Evolutionary conservation across 2,113 vertebrate species (phyloP).

Genomic region (Aythya baeri): DNA sequence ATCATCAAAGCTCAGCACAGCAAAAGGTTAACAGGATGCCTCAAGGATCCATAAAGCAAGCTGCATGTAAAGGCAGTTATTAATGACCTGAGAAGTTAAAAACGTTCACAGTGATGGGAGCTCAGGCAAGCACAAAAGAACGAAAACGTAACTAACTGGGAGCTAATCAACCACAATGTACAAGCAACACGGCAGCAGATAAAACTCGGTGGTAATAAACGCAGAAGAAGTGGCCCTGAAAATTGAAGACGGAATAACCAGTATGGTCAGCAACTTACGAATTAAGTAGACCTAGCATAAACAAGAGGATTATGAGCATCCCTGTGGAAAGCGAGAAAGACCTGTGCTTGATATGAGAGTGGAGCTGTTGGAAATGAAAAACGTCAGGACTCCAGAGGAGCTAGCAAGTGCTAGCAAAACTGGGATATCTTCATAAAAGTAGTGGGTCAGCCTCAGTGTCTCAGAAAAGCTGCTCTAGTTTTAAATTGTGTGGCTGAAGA

Average conservation of each 20-base stretch:
- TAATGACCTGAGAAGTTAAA: background rate
- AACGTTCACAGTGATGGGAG: background rate
- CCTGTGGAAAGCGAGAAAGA: background rate
- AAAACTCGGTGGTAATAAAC: background rate
- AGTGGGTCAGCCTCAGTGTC: background rate
- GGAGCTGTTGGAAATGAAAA: background rate
- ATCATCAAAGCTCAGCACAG: background rate
- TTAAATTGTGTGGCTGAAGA: background rate
- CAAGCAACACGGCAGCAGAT: background rate
- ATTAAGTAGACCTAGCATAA: background rate
- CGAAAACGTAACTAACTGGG: background rate
- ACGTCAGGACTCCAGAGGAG: background rate
- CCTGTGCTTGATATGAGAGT: background rate
- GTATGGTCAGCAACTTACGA: background rate
- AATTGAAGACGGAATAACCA: background rate
- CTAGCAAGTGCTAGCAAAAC: background rate
- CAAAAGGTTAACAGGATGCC: slow-evolving; percentile 4
- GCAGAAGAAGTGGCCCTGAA: background rate
- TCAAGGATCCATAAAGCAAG: background rate
- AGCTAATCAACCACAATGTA: background rate
- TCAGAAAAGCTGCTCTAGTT: background rate
- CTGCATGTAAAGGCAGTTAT: background rate
- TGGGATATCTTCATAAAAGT: background rate
- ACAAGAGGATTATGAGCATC: slow-evolving; percentile 13
- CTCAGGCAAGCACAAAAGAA: background rate